Base-by-base conservation (phyloP, 2,797 vertebrate species). In the Notolabrus celidotus region DNA sequence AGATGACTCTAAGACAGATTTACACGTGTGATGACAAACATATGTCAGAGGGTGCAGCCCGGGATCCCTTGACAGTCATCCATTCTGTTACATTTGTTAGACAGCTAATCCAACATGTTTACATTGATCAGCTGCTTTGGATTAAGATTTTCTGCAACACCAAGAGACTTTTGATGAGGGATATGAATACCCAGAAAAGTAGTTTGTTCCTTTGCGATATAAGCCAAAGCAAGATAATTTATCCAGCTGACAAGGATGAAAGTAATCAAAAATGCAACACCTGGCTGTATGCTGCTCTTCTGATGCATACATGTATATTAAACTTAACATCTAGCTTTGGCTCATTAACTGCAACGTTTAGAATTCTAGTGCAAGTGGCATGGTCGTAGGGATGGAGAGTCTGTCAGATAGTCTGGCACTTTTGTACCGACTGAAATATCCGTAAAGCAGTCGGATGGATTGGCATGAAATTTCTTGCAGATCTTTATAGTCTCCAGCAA, bases 11-110 rank as follows among this genome's bases (percentile, higher is more conserved):
- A 16, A 17, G 66, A 72, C 59, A 66, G 50, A 67, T 83, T 72
- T 65, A 62, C 62, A 62, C 29, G 55, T 5, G 49, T 16, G 67
- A 72, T 63, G 77, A 83, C 79, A 71, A 76, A 67, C 76, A 71
- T 3, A 31, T 55, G 70, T 66, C 55, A 61, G 27, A 60, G 33
- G 66, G 71, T 9, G 36, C 39, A 27, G 68, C 39, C 31, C 53
- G 1, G 1, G 29, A 58, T 65, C 80, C 75, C 70, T 57, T 4
- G 39, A 74, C 72, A 31, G 69, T 69, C 47, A 34, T 36, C 63
- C 33, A 31, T 62, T 64, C 71, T 50, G 56, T 79, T 65, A n/a
- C 50, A 31, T 73, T 49, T 59, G 75, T 55, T 39, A 2, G 60
- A 82, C 33, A 41, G 72, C 50, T 79, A 72, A 74, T 65, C 47